Evolutionary conservation across 2,113 vertebrate genomes (phyloP).

Genomic region (Prunella himalayana): DNA sequence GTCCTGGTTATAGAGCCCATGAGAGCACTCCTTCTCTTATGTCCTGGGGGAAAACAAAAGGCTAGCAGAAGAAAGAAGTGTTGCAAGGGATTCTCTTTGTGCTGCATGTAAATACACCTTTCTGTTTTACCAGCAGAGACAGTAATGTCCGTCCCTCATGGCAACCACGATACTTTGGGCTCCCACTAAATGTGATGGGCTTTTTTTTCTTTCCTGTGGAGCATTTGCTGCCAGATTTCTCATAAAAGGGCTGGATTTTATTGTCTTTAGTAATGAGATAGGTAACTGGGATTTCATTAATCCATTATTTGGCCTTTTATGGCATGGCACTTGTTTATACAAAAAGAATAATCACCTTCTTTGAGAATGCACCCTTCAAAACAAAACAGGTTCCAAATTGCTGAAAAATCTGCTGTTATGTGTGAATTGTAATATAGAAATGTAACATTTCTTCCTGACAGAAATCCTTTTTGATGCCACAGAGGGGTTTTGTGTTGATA

Average conservation of each 20-base stretch:
- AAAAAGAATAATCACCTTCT: neutral
- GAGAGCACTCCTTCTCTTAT: neutral
- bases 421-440: neutral
- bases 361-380: neutral
- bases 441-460: neutral
- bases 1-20: neutral
- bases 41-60: neutral
- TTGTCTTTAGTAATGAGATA: neutral
- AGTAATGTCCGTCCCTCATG: neutral
- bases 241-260: neutral
- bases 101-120: neutral
- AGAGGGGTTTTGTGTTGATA: constrained; percentile 12
- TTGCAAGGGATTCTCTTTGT: neutral
- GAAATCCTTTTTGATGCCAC: neutral
- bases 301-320: neutral
- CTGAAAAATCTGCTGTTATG: neutral
- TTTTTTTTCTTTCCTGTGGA: neutral
- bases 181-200: neutral
- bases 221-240: neutral
- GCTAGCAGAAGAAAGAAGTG: neutral
- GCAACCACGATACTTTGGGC: neutral
- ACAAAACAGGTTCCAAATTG: neutral
- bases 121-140: neutral
- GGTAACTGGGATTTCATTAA: constrained; percentile 12
- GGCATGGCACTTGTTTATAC: neutral